A percentile compares a stretch with the other conserved stretches of the same genome.
These are phyloP conservation scores for Cybosia mesomella DNA, from an alignment of 2,888 invertebrate genomes.

Conservation along the genomic window DNA sequence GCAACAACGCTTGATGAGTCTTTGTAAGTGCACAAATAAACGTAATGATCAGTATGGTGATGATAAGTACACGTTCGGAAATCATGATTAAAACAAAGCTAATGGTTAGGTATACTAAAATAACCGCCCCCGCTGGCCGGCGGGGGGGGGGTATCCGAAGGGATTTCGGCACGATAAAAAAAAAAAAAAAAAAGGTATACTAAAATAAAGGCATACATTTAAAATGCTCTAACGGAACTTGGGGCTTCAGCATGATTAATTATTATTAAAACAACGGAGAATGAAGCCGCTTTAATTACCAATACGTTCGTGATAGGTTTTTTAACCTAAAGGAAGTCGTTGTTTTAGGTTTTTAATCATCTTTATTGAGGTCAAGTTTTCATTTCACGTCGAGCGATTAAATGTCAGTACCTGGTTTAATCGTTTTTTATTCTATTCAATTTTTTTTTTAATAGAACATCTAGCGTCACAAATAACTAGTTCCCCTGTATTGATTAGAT, in stretches of 20 bases:
- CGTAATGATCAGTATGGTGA: background rate
- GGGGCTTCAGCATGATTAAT: conserved; percentile 36
- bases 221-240: conserved; percentile 27
- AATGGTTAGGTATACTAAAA: background rate
- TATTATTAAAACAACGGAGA: conserved; percentile 39
- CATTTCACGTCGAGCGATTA: conserved; percentile 23
- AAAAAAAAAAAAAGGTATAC: too few species aligned
- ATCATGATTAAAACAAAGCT: background rate
- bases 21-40: background rate
- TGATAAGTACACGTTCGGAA: background rate
- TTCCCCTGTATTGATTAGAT: background rate
- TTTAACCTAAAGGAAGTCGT: conserved; percentile 18
- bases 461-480: background rate
- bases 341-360: conserved; percentile 26
- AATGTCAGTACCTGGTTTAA: conserved; percentile 5
- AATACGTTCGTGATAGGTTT: conserved; percentile 33
- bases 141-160: too few species aligned
- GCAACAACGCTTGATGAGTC: too few species aligned
- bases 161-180: too few species aligned
- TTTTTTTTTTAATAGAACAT: background rate
- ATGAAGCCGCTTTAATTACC: conserved; percentile 40
- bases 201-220: background rate
- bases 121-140: too few species aligned
- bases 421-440: background rate
- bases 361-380: conserved; percentile 24